phyloP scores from a whole-genome alignment of 2,797 vertebrate genomes.

The Scyliorhinus canicula region DNA sequence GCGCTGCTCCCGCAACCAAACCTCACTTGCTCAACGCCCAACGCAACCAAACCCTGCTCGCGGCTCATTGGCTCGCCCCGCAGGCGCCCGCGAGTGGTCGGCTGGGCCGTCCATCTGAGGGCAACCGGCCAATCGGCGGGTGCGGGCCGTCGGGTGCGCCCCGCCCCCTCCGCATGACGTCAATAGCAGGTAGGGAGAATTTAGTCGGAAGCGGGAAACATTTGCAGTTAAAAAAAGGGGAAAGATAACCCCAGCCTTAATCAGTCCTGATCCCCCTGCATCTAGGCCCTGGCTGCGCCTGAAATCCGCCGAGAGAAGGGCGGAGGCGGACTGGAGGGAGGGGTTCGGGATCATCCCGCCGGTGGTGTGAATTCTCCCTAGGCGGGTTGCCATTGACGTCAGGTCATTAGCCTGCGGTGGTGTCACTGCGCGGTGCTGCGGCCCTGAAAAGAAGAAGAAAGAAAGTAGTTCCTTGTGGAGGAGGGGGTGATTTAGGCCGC shows the following conservation, averaged over 20 bases:
- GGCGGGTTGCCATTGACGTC: not conserved
- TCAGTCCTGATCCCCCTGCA: too few species aligned
- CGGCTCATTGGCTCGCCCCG: slow-evolving; percentile 52
- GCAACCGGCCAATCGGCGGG: slow-evolving; percentile 44
- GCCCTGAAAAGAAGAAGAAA: not conserved
- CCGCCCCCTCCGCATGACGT: slow-evolving; percentile 62
- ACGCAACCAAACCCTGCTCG: slow-evolving; percentile 40
- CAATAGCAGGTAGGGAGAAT: slow-evolving; percentile 53
- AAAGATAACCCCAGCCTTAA: too few species aligned
- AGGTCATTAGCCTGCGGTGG: not conserved
- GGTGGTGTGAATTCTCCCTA: not conserved
- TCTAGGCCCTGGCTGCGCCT: too few species aligned
- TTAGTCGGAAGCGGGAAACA: not conserved
- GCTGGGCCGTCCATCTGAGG: slow-evolving; percentile 44
- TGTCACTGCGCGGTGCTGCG: not conserved
- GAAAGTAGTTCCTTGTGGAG: not conserved
- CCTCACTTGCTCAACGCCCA: not conserved
- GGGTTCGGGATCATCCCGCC: too few species aligned
- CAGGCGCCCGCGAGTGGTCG: slow-evolving; percentile 53
- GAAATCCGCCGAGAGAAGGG: too few species aligned
- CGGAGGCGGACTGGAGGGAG: too few species aligned
- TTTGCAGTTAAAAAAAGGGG: not conserved
- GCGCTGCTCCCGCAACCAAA: not conserved
- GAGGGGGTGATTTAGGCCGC: too few species aligned
- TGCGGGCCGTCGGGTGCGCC: slow-evolving; percentile 43